Evolutionary conservation across 2,113 vertebrate species (phyloP), one percentile per base, ranked within the genome.

Genomic region (Chlamydotis undulata): DNA sequence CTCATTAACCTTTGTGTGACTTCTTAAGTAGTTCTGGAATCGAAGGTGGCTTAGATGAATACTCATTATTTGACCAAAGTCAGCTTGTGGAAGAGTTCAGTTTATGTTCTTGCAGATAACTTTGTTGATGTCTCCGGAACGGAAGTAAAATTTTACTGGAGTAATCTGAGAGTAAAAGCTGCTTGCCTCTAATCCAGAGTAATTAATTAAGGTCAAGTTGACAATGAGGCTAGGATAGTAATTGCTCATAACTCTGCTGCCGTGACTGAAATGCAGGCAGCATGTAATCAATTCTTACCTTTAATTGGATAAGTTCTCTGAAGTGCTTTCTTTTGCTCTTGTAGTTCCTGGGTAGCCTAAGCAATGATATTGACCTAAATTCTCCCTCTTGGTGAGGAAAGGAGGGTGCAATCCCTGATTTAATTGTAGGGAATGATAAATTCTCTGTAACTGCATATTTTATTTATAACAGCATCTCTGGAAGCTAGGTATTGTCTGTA

Each of bases 231-330:
- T 83, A 13, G 71, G 73, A 26, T 35, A 65, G 39, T 87, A 96
- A 86, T 71, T 93, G 68, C 50, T 92, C 7, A 2, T 91, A 95
- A 84, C 21, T 24, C 65, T 87, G 15, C 74, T 89, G 53, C 84
- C 65, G 79, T 53, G 77, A 64, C 68, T 65, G 49, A 69, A 94
- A 39, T 4, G 3, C 75, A 64, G 89, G 73, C 14, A 56, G 61
- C 49, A 5, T 91, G 55, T 89, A 89, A 91, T 94, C 95, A 96
- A 76, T 93, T 93, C 43, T 93, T 93, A 41, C 49, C 61, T 82
- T 82, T 94, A 95, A 87, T 84, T 91, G 61, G 33, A 6, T 91
- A 53, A 82, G 39, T 83, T 79, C 24, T 95, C 49, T 78, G 29
- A 78, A 70, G 60, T 2, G 4, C 52, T 75, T 84, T 59, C 33